Evolutionary conservation across 30 jellyfish, hydroid and myxozoan genomes (phyloP).

Genomic region (Sanderia malayensis): DNA sequence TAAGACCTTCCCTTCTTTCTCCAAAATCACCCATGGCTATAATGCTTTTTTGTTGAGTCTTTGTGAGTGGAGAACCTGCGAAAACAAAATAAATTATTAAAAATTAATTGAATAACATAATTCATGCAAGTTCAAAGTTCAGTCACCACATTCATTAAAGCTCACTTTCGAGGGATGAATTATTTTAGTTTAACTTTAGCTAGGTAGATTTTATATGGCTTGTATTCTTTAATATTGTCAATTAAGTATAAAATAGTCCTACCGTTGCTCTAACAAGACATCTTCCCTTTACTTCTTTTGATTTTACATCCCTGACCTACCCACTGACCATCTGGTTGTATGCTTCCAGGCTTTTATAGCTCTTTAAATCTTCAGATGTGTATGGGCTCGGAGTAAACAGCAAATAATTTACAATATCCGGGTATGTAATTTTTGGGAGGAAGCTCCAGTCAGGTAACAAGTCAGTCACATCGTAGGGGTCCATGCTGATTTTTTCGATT

Average conservation of each 20-base stretch:
- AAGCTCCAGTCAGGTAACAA: constrained; percentile 3
- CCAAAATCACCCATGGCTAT: too few relatives aligned
- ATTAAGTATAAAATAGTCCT: not conserved
- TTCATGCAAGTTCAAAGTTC: too few relatives aligned
- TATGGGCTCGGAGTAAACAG: constrained; percentile 42
- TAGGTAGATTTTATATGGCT: too few relatives aligned
- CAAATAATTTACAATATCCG: constrained; percentile 26
- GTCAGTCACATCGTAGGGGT: not conserved
- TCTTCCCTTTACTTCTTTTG: not conserved
- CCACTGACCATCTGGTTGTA: constrained; percentile 27
- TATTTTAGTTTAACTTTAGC: too few relatives aligned
- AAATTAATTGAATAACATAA: too few relatives aligned
- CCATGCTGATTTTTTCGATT: not conserved
- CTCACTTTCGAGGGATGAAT: too few relatives aligned
- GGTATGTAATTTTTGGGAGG: constrained; percentile 3
- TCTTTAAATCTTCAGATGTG: constrained; percentile 21
- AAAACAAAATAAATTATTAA: too few relatives aligned
- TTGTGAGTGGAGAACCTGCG: too few relatives aligned
- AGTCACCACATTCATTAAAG: too few relatives aligned
- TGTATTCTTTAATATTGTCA: too few relatives aligned
- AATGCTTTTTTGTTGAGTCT: too few relatives aligned
- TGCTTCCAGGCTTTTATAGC: constrained; percentile 16
- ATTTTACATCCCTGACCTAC: constrained; percentile 29
- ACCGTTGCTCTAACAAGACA: constrained; percentile 3
- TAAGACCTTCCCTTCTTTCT: too few relatives aligned